Evolutionary conservation across 2,888 invertebrate genomes (phyloP).

Genomic region (Eristalinus sepulchralis): DNA sequence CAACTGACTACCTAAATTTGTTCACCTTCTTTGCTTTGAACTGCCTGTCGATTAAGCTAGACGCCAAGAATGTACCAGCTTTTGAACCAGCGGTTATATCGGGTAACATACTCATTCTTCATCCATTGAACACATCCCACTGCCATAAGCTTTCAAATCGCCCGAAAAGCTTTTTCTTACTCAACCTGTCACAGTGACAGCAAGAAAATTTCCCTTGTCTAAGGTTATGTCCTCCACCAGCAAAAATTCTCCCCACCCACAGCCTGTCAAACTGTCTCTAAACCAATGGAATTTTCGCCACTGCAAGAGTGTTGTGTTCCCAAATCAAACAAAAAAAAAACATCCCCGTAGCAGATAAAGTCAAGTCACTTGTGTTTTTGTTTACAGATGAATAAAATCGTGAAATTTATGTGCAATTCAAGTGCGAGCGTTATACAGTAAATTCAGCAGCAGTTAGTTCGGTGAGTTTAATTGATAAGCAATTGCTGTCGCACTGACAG

Average conservation of each 20-base stretch:
- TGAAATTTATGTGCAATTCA: background rate
- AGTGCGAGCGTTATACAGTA: background rate
- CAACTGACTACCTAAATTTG: no score
- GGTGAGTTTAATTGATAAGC: constrained; percentile 65
- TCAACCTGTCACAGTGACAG: constrained; percentile 1
- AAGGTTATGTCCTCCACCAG: constrained; percentile 22
- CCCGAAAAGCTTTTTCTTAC: background rate
- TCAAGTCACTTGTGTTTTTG: constrained; percentile 50
- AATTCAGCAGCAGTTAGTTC: background rate
- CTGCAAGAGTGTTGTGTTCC: constrained; percentile 40
- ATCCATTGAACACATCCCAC: background rate
- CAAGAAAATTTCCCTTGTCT: constrained; percentile 10
- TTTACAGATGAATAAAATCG: constrained; percentile 49
- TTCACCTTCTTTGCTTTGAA: no score
- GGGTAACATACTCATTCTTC: no score
- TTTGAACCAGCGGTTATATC: no score
- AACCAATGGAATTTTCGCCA: constrained; percentile 53
- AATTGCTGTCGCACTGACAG: constrained; percentile 21
- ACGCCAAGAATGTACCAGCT: no score
- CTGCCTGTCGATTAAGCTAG: no score
- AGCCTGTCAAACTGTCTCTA: constrained; percentile 35
- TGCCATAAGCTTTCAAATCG: constrained; percentile 2
- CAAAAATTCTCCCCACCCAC: constrained; percentile 15
- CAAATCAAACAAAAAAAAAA: constrained; percentile 16
- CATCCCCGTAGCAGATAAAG: constrained; percentile 9